Conservation (phyloP, 1,140 invertebrate species). For the Drosophila aff. region DNA sequence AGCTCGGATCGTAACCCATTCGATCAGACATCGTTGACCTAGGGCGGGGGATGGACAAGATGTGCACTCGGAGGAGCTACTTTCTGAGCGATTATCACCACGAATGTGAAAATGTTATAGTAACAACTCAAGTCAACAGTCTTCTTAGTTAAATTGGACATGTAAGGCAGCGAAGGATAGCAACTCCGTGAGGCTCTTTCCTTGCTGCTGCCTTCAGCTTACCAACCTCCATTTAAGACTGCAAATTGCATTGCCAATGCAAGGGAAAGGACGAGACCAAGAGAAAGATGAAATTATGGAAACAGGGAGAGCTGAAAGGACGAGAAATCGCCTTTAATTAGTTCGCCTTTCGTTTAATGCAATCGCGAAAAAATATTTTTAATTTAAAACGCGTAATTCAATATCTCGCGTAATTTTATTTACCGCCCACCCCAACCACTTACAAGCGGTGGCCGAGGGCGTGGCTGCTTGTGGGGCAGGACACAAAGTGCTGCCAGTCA, state of each 20-base stretch:
- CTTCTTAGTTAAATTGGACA: neutral
- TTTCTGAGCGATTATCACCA: neutral
- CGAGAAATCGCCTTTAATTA: conserved; percentile 75
- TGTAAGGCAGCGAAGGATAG: neutral
- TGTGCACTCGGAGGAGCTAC: no score
- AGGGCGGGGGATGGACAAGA: neutral
- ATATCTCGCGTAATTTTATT: conserved; percentile 80
- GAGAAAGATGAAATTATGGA: neutral
- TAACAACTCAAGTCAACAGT: neutral
- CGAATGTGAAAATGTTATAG: neutral
- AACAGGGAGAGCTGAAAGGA: conserved; percentile 8
- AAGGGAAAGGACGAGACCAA: neutral
- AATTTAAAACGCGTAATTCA: conserved; percentile 83
- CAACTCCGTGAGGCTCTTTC: neutral
- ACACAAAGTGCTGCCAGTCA: conserved; percentile 77
- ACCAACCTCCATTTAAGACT: conserved; percentile 57
- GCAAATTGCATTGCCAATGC: conserved; percentile 63
- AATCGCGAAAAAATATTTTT: conserved; percentile 82
- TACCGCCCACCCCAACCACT: conserved; percentile 45
- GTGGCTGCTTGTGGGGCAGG: conserved; percentile 11
- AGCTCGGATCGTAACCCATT: conserved; percentile 69
- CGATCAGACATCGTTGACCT: conserved; percentile 43
- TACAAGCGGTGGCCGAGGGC: conserved; percentile 29
- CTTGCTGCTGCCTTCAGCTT: conserved; percentile 5
- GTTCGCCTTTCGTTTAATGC: conserved; percentile 79